These are phyloP conservation scores for Diaperis boleti DNA, from an alignment of 2,888 invertebrate species.

Conservation along the genomic window DNA sequence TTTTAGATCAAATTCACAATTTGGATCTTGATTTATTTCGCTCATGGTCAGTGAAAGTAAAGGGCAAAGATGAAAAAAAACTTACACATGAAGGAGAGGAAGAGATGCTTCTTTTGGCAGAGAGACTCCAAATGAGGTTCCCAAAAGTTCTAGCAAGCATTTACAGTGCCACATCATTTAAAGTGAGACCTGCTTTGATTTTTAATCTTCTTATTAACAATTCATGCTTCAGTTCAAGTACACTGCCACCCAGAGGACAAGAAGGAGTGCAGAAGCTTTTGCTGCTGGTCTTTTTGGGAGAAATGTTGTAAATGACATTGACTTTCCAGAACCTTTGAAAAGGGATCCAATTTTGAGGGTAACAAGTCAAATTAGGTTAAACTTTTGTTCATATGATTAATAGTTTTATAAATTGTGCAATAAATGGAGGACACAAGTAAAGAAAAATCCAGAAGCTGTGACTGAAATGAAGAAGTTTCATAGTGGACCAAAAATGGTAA, in stretches of 20 bases:
- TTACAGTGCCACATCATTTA: constrained; percentile 73
- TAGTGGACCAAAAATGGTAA: constrained; percentile 63
- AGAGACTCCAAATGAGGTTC: constrained; percentile 80
- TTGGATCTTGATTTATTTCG: constrained; percentile 55
- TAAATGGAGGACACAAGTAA: constrained; percentile 60
- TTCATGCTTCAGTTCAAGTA: constrained; percentile 77
- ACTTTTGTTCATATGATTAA: constrained; percentile 31
- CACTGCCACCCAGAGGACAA: constrained; percentile 82
- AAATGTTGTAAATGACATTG: constrained; percentile 71
- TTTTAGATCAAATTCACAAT: constrained; percentile 52
- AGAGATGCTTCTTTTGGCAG: constrained; percentile 79
- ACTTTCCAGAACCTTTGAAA: constrained; percentile 74
- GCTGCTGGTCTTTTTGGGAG: constrained; percentile 81
- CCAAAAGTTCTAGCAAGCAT: constrained; percentile 72
- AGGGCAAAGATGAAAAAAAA: constrained; percentile 70
- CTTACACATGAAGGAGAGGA: constrained; percentile 81
- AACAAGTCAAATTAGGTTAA: constrained; percentile 31
- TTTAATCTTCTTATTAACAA: too few species aligned
- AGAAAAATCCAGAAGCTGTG: constrained; percentile 56
- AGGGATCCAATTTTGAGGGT: constrained; percentile 64
- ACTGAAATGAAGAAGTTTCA: constrained; percentile 56
- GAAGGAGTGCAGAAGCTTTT: constrained; percentile 81
- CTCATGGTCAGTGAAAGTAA: constrained; percentile 72
- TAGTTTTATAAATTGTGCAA: constrained; percentile 65
- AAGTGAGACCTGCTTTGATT: too few species aligned